A percentile compares a stretch with the other conserved stretches of the same genome.
Conservation (phyloP, 1,140 invertebrate genomes). For the Rhyzopertha dominica region DNA sequence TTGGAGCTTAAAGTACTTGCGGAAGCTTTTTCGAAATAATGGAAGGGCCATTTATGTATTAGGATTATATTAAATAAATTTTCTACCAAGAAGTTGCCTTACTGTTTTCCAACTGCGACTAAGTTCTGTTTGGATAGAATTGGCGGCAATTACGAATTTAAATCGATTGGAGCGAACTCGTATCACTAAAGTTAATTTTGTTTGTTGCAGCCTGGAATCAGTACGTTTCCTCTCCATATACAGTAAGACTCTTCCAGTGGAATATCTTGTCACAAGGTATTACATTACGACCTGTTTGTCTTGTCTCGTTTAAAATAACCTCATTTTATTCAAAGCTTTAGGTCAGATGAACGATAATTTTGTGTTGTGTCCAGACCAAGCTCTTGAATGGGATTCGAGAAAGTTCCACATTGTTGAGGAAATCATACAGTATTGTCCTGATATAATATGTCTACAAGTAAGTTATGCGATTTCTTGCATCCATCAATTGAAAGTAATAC, state of each 20-base stretch:
- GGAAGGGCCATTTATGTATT: too few species aligned
- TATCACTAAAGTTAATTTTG: slow-evolving; percentile 29
- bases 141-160: not conserved
- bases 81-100: too few species aligned
- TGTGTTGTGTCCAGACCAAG: slow-evolving; percentile 63
- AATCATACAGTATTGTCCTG: slow-evolving; percentile 62
- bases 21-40: slow-evolving; percentile 1
- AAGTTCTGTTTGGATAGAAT: not conserved
- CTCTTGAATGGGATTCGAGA: slow-evolving; percentile 64
- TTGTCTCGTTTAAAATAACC: slow-evolving; percentile 7
- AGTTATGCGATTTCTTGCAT: not conserved
- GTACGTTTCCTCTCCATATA: slow-evolving; percentile 38
- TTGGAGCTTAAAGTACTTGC: not conserved
- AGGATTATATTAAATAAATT: too few species aligned
- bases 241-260: slow-evolving; percentile 66
- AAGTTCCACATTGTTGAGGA: slow-evolving; percentile 68
- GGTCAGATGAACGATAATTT: slow-evolving; percentile 70
- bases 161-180: slow-evolving; percentile 11
- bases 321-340: slow-evolving; percentile 52
- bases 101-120: not conserved
- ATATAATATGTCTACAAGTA: slow-evolving; percentile 68
- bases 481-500: slow-evolving; percentile 6
- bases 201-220: slow-evolving; percentile 45
- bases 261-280: slow-evolving; percentile 72
- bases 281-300: not conserved